Conservation (phyloP, 2,888 invertebrate genomes). For the Ceraclea dissimilis region DNA sequence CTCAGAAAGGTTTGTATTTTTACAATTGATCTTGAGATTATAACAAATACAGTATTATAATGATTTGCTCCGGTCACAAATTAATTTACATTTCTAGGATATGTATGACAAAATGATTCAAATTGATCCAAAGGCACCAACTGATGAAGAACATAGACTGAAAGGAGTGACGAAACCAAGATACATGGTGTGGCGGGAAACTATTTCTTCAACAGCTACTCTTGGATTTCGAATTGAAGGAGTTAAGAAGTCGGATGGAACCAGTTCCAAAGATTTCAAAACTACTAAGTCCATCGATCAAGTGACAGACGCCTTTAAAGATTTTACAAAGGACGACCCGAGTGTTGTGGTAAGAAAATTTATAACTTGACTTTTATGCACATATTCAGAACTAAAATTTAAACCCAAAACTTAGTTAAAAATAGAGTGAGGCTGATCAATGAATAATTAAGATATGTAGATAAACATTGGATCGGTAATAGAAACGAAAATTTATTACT, state of each 20-base stretch:
- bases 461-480: no score
- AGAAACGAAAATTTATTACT: no score
- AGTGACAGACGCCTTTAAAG: slow-evolving; percentile 70
- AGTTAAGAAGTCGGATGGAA: slow-evolving; percentile 80
- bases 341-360: slow-evolving; percentile 65
- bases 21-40: neutral
- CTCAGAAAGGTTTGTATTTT: slow-evolving; percentile 62
- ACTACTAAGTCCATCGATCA: slow-evolving; percentile 81
- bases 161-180: slow-evolving; percentile 92
- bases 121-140: slow-evolving; percentile 82
- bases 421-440: no score
- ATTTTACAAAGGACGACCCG: slow-evolving; percentile 73
- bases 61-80: no score
- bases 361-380: no score
- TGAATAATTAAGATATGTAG: no score
- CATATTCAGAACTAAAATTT: no score
- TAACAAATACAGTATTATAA: no score
- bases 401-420: no score
- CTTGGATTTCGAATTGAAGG: slow-evolving; percentile 97
- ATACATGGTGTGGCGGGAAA: slow-evolving; percentile 94
- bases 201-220: slow-evolving; percentile 93
- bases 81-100: slow-evolving; percentile 52
- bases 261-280: slow-evolving; percentile 91
- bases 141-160: slow-evolving; percentile 79
- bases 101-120: slow-evolving; percentile 98